Base-by-base conservation (phyloP, 2,888 invertebrate genomes). In the Diaphora mendica region DNA sequence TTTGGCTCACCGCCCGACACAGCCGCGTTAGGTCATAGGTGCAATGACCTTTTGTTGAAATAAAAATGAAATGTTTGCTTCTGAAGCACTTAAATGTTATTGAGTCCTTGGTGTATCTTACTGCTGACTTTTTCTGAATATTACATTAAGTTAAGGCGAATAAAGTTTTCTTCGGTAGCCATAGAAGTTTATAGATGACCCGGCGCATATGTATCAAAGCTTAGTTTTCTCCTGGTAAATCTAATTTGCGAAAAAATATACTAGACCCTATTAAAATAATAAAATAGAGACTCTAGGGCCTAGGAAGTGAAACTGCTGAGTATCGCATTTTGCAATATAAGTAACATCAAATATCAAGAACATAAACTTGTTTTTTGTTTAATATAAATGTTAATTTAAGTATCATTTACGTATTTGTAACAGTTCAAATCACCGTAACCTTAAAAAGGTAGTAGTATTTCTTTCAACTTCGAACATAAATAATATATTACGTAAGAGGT, bases 1-100 rank as follows among this genome's bases (percentile, higher is more conserved):
- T 84, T 89, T 93, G 93, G 91, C 91, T 90, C 86, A 69, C 73
- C 83, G 88, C 91, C 91, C 89, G 76, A 80, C 75, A 84, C 82
- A 83, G 82, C 82, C 82, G 73, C 83, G 83, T 85, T 83, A 79
- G 91, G 89, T 90, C 89, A 89, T 83, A 80, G 80, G 86, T 77
- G 75, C 87, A 85, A 81, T 84, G 88, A 87, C 87, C 84, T 85
- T 85, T 73, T 83, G 87, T 88, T 87, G 78, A 81, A 87, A 86
- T 68, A 71, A 68, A 44, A 39, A 68, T n/a, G 42, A 69, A 20
- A 68, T 55, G 9, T n/a, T 55, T 68, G 51, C 13, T 67, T 67
- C 26, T 17, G 26, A 30, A 30, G 67, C 15, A 30, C 15, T 62
- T 62, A 2, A 2, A 62, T 62, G 7, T 30, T 30, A 62, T 30